Percentiles rank a stretch among this genome's conserved stretches.
phyloP scores from a whole-genome alignment of 2,797 vertebrate species.

The Champsocephalus esox region DNA sequence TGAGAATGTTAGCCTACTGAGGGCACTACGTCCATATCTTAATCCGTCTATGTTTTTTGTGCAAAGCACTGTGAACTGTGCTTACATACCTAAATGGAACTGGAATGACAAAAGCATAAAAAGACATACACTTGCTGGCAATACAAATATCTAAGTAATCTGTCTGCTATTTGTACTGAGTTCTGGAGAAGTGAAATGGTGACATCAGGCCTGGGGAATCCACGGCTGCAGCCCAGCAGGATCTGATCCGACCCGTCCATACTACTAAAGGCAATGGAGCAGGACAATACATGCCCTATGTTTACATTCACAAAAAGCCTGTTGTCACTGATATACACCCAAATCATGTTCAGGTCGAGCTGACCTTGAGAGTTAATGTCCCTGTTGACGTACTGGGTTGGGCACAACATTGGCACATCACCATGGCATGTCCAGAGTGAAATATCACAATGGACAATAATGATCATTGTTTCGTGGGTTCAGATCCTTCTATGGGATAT shows the following conservation, averaged over 20 bases:
- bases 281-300: background rate
- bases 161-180: slow-evolving; percentile 31
- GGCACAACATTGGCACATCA: no score
- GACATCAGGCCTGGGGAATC: slow-evolving; percentile 75
- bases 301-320: slow-evolving; percentile 10
- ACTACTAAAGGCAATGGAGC: slow-evolving; percentile 18
- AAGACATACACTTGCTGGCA: background rate
- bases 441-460: no score
- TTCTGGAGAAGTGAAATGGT: slow-evolving; percentile 51
- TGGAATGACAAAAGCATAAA: background rate
- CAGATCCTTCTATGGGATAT: no score
- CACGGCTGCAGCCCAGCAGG: slow-evolving; percentile 74
- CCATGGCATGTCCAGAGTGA: no score
- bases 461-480: no score
- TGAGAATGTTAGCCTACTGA: background rate
- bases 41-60: no score
- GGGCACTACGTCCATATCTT: no score
- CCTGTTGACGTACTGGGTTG: background rate
- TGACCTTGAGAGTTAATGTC: background rate
- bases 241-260: slow-evolving; percentile 50
- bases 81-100: background rate
- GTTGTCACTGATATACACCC: background rate
- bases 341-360: background rate
- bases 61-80: background rate
- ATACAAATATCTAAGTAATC: slow-evolving; percentile 38